These are phyloP conservation scores for Atta cephalotes DNA, from an alignment of 1,140 invertebrate species.

Conservation along the genomic window DNA sequence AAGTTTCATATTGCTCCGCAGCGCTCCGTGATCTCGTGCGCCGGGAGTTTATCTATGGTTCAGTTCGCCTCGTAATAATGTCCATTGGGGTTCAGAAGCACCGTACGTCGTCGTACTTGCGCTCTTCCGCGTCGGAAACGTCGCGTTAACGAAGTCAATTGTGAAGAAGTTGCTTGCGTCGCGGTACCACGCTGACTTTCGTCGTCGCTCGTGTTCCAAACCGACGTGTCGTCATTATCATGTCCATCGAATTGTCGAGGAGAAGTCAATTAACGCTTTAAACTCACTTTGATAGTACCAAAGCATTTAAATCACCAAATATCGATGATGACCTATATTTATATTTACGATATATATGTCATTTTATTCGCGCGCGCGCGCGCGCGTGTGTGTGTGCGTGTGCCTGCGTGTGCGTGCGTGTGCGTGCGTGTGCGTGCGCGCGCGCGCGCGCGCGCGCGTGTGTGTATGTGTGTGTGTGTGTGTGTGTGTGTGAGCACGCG, in stretches of 20 bases:
- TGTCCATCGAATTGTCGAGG: slow-evolving; percentile 44
- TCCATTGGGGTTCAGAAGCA: slow-evolving; percentile 70
- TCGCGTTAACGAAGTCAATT: slow-evolving; percentile 69
- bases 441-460: too few species aligned
- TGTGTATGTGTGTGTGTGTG: too few species aligned
- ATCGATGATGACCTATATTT: too few species aligned
- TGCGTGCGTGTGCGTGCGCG: too few species aligned
- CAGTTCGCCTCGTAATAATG: slow-evolving; percentile 81
- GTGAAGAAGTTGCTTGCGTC: slow-evolving; percentile 67
- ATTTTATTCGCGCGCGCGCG: background rate
- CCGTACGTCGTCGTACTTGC: slow-evolving; percentile 46
- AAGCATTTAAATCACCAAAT: slow-evolving; percentile 20
- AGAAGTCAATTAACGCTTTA: slow-evolving; percentile 37
- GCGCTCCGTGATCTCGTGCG: slow-evolving; percentile 77
- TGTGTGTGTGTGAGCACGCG: too few species aligned
- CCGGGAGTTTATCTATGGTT: slow-evolving; percentile 81
- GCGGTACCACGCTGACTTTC: slow-evolving; percentile 33
- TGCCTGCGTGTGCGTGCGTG: too few species aligned
- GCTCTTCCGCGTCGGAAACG: slow-evolving; percentile 55
- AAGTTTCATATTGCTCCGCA: slow-evolving; percentile 84
- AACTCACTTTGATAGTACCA: background rate
- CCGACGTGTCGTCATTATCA: slow-evolving; percentile 38
- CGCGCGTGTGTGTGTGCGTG: too few species aligned
- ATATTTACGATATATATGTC: background rate
- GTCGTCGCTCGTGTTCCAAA: slow-evolving; percentile 16